Conservation (phyloP, 2,113 vertebrate genomes). For the Podarcis muralis region DNA sequence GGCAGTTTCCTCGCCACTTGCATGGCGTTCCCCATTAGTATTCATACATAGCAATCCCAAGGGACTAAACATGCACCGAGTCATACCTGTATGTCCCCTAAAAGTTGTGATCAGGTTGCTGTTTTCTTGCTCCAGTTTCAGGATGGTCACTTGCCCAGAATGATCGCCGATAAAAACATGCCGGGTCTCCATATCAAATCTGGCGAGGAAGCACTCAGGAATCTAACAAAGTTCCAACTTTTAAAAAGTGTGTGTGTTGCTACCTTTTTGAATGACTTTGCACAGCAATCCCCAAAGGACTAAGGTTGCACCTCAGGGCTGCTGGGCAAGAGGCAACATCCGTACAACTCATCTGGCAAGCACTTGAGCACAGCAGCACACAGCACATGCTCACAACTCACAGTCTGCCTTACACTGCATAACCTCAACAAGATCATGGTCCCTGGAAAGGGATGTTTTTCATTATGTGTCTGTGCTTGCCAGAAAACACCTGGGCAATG, state of each 20-base stretch:
- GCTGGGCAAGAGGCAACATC: neutral
- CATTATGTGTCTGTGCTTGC: neutral
- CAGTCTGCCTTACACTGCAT: too few relatives aligned
- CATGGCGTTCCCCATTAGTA: neutral
- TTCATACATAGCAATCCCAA: neutral
- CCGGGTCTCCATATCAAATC: conserved; percentile 96
- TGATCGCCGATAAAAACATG: conserved; percentile 97
- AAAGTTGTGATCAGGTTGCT: conserved; percentile 95
- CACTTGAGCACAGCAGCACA: neutral
- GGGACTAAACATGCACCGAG: neutral
- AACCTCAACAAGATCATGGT: neutral
- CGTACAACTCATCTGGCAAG: neutral
- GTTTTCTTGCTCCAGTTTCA: conserved; percentile 95
- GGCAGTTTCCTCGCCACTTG: neutral
- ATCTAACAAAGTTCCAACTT: neutral
- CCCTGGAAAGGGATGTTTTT: neutral
- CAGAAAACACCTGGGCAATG: neutral
- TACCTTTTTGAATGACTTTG: neutral
- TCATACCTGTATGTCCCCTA: conserved; percentile 94
- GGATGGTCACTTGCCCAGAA: conserved; percentile 97
- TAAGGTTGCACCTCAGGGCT: neutral
- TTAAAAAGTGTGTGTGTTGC: neutral
- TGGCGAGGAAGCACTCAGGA: conserved; percentile 77
- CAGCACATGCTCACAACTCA: neutral
- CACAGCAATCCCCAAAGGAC: neutral